Evolutionary conservation across 2,888 invertebrate species (phyloP), one percentile per base, ranked within the genome.

Genomic region (Empis livida): DNA sequence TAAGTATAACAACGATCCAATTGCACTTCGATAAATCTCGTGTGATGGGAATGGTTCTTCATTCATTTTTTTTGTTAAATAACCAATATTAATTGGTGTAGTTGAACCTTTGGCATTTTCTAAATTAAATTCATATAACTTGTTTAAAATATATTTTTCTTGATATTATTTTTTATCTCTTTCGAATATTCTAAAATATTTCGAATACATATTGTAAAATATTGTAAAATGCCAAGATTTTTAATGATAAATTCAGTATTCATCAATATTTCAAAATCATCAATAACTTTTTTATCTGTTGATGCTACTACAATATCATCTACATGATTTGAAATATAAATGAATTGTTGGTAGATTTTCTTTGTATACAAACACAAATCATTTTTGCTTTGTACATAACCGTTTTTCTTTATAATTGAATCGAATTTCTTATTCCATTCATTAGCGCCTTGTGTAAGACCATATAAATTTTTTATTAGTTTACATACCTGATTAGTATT

Each of bases 1-100:
- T 3, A 57, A 41, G 42, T 56, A 56, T 10, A 57, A 38, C 5
- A 57, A 45, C 11, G 45, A 32, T 30, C 56, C 55, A 47, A 58
- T 54, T 14, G 56, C 23, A 38, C 45, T 49, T 20, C 53, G 51
- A 44, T 56, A 6, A 31, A 35, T 9, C 35, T 43, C 47, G 27
- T 49, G 42, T 15, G 38, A 23, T 45, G 20, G 16, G 5, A 46
- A 30, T 17, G n/a, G 8, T 9, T n/a, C 13, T 17, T 13, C 4
- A 10, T 30, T 30, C n/a, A n/a, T 30, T 16, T 10, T 16, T 46
- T 42, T 10, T n/a, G n/a, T 20, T 35, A 35, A 35, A 20, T 46
- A 41, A 15, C 40, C 40, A 10, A 37, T 14, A 20, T 51, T 46
- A 43, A 51, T 16, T 23, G 48, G 51, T n/a, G 43, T 42, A 20